Base-by-base conservation (phyloP, 2,113 vertebrate species). In the Aldabrachelys gigantea region DNA sequence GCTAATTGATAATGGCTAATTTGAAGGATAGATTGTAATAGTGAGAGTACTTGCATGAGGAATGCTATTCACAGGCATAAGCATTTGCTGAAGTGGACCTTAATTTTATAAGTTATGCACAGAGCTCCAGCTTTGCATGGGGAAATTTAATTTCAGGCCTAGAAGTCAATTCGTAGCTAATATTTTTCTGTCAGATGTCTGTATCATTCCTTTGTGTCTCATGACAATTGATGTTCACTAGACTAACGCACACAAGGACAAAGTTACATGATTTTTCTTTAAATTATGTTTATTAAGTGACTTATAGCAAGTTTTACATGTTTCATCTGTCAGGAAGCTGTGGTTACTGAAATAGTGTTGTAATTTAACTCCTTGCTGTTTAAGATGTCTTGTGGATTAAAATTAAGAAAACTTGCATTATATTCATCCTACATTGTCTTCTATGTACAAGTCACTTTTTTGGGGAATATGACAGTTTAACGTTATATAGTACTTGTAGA, bases 231-330 rank as follows among this genome's bases (percentile, higher is more conserved):
- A 12, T 72, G 49, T 91, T 91, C 80, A 41, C 91, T 87, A 91
- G 59, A 76, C 54, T 80, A 85, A 78, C 31, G 57, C 94, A 22
- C n/a, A 38, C 84, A 85, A 87, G 84, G 22, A 47, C 11, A 78
- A 27, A 78, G 75, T 89, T 59, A 41, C 80, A 84, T 85, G 29
- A 47, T 22, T 72, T 65, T 92, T 86, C 21, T 38, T 76, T 62
- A 93, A 95, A 92, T 94, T 93, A 91, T 89, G 29, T 25, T 44
- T 44, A 44, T 89, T 95, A 82, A 97, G 54, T 91, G 91, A 94
- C 94, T 88, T 97, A 90, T 97, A 19, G 95, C 95, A 69, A 79
- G 91, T 50, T 95, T 96, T 80, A 80, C 29, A 25, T 59, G 86
- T 31, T 94, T 93, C 92, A 92, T 92, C 92, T 82, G 94, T 85